Evolutionary conservation across 2,888 invertebrate genomes (phyloP), one percentile per base, ranked within the genome.

Genomic region (Meloe dianella): DNA sequence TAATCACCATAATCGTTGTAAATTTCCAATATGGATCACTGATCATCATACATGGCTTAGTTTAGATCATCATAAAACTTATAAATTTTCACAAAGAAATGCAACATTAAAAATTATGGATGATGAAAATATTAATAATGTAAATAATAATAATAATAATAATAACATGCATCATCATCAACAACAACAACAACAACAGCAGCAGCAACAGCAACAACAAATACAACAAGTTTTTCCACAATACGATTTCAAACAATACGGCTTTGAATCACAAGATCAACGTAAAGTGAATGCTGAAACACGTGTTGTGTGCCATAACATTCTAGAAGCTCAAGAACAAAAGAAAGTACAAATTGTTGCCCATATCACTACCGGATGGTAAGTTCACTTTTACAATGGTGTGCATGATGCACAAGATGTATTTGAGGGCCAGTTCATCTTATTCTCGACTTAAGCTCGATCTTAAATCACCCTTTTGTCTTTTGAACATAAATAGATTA

Each of bases 11-110:
- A 89, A 88, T 75, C 87, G 89, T 67, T 94, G 94, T 82, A 91
- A 91, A 79, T 93, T 92, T 83, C 93, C 93, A 0, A 81, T 86
- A 12, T 94, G 93, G 93, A 89, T 93, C 69, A 90, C 91, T 71
- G 89, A 90, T 63, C 92, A 92, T 77, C 92, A 92, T 83, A 91
- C 91, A 74, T 94, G 93, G 94, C 89, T 90, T 82, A 91, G 91
- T 66, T 82, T 94, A 66, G 92, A 93, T 78, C 91, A 91, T 75
- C 85, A 87, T 24, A 89, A 89, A 78, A 89, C 88, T 67, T 92
- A 91, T 84, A 91, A 90, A 76, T 92, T 92, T 79, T 91, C 91
- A 17, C 90, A 89, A 68, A 88, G 89, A 74, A 92, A 92, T 76
- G 91, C 92, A 0, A 91, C 92, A 1, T 85, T 92, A 63, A 83